Evolutionary conservation across 2,888 invertebrate genomes (phyloP).

Genomic region (Therioaphis trifolii): DNA sequence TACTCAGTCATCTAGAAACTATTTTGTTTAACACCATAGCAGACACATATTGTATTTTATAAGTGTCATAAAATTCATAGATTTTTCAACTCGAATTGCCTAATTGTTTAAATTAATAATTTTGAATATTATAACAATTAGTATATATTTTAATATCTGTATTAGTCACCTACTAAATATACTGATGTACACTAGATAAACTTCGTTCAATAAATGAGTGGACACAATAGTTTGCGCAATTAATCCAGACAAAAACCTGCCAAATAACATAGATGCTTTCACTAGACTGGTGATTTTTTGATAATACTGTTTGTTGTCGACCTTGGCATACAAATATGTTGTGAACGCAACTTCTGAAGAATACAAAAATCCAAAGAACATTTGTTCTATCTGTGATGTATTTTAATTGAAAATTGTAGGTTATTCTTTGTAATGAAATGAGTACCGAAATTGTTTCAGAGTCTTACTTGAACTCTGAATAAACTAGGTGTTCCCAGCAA

Average conservation of each 20-base stretch:
- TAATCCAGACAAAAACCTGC: constrained; percentile 81
- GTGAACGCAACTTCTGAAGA: constrained; percentile 93
- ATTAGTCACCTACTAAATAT: constrained; percentile 60
- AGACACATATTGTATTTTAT: too few relatives aligned
- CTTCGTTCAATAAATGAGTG: constrained; percentile 37
- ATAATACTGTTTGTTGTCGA: constrained; percentile 73
- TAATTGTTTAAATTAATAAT: not conserved
- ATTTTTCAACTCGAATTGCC: not conserved
- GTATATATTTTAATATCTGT: not conserved
- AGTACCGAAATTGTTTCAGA: not conserved
- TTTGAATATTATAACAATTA: not conserved
- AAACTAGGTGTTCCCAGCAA: constrained; percentile 78
- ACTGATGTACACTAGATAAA: constrained; percentile 62
- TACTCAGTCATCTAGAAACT: too few relatives aligned
- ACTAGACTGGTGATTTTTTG: constrained; percentile 87
- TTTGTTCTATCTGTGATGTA: constrained; percentile 72
- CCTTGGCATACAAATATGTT: constrained; percentile 94
- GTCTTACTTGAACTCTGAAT: constrained; percentile 45
- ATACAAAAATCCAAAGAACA: constrained; percentile 85
- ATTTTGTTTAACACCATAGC: too few relatives aligned
- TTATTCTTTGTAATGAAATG: not conserved
- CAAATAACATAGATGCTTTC: constrained; percentile 83
- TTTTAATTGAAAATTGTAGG: not conserved
- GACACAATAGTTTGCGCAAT: constrained; percentile 76
- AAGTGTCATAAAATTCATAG: too few relatives aligned